Percentiles rank a stretch among this genome's conserved stretches.
These are phyloP conservation scores for Rhynchonema sp. DNA, from an alignment of 2,888 invertebrate genomes.

Conservation along the genomic window DNA sequence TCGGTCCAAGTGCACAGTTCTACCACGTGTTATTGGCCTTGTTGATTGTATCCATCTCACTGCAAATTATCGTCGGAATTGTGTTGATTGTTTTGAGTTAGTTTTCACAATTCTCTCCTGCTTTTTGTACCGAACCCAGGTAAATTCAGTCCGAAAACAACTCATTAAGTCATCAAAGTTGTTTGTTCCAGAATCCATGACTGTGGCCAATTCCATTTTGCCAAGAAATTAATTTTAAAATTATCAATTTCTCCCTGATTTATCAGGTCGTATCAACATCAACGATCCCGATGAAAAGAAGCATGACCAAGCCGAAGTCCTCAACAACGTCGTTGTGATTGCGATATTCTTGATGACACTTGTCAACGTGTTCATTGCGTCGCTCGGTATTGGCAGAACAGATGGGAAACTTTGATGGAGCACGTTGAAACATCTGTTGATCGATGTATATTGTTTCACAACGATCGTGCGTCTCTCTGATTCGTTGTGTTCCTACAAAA, in stretches of 20 bases:
- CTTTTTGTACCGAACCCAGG: too few species aligned
- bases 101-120: too few species aligned
- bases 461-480: too few species aligned
- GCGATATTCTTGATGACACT: conserved; percentile 61
- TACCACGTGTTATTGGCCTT: conserved; percentile 57
- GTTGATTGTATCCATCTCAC: conserved; percentile 57
- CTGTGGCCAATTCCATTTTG: too few species aligned
- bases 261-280: conserved; percentile 14
- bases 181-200: too few species aligned
- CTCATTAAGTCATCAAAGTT: too few species aligned
- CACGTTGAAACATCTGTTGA: too few species aligned
- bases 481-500: too few species aligned
- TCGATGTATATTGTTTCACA: too few species aligned
- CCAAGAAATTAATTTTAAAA: too few species aligned
- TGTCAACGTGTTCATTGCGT: conserved; percentile 58
- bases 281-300: conserved; percentile 37
- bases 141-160: too few species aligned
- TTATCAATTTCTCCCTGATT: too few species aligned
- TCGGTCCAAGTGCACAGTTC: conserved; percentile 41
- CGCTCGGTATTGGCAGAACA: conserved; percentile 35
- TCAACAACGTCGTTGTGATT: conserved; percentile 60
- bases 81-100: not conserved
- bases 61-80: conserved; percentile 46
- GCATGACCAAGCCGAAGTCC: conserved; percentile 51
- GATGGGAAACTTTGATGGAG: not conserved